Base-by-base conservation (phyloP, 2,113 vertebrate genomes). In the Ellobius talpinus region DNA sequence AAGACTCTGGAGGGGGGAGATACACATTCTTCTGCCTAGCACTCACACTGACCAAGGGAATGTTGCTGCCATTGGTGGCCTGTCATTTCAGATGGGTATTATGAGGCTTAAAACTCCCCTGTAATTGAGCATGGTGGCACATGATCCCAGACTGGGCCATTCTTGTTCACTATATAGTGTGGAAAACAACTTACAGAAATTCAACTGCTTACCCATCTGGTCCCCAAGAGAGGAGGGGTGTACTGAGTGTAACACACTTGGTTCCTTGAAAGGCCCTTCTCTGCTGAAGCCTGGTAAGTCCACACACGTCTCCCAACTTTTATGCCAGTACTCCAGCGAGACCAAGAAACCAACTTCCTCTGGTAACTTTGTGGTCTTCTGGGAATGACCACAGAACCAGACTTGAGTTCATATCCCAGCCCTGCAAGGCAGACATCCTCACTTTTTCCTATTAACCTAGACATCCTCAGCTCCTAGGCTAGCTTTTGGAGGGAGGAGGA, bases 1-100 rank as follows among this genome's bases (percentile, higher is more conserved):
- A 66, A 91, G 39, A 65, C 21, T n/a, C 4, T 23, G 66, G 19
- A 42, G 9, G 55, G n/a, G 36, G 21, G 24, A 52, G 24, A 23
- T 1, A 3, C n/a, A 5, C 11, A 3, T 76, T 52, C 84, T 77
- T 76, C 92, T 77, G 33, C 70, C 50, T 39, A 93, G 72, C n/a
- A 70, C 33, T 61, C 82, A 78, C n/a, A 50, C 39, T 13, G 68
- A 21, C 14, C 47, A 70, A 72, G 21, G 24, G 14, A 87, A 3
- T n/a, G 19, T 3, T 1, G 3, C 58, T 26, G 68, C 3, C 45
- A 84, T 87, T n/a, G 24, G 50, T 17, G 23, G 74, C 61, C 68
- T n/a, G 58, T 55, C 24, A 39, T 96, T 95, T 92, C 50, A 66
- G 17, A 13, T 74, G 29, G 95, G n/a, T 55, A 90, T 29, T 11